Evolutionary conservation across 1,140 invertebrate species (phyloP), one percentile per base, ranked within the genome.

Genomic region (Platyura marginata): DNA sequence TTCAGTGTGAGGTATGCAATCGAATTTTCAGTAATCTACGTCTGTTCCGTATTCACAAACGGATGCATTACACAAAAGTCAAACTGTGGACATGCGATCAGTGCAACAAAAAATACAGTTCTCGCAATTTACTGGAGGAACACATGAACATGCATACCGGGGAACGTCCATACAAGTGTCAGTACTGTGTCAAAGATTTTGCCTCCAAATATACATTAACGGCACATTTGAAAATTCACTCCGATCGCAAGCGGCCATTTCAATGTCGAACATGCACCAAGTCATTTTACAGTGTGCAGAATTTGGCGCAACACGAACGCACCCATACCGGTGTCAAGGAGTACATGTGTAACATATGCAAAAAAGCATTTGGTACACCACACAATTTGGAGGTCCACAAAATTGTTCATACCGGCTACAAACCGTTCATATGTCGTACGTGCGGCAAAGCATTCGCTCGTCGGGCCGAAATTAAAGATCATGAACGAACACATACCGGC

Each of bases 381-480:
- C 76, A 82, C 44, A 83, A 82, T 60, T 58, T 83, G 18, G 79
- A 81, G 51, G 75, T 83, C 2, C 81, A 84, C 55, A 76, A 67
- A 8, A 56, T 65, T 47, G 65, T 71, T 46, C 70, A 72, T 51
- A 72, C 78, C 3, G 78, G 78, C 2, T 70, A 70, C 42, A 77
- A 77, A 48, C 79, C 80, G 2, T 81, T 72, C 45, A 66, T 70
- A 25, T 88, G 83, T 51, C 57, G 65, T 29, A 61, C 69, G 0
- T 89, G 84, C 51, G 69, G 70, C 1, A 86, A 86, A 52, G 68
- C 70, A 0, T 89, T 87, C 59, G 78, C 79, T 0, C 54, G 81
- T 0, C 72, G 76, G 45, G 75, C 79, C 0, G 81, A 85, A 51
- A 77, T 87, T 10, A 55, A 73, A 29, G 80, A 86, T 57, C 83